Percentiles rank a stretch among this genome's conserved stretches.
These are phyloP conservation scores for Microplitis demolitor DNA, from an alignment of 1,140 invertebrate genomes.

Conservation along the genomic window DNA sequence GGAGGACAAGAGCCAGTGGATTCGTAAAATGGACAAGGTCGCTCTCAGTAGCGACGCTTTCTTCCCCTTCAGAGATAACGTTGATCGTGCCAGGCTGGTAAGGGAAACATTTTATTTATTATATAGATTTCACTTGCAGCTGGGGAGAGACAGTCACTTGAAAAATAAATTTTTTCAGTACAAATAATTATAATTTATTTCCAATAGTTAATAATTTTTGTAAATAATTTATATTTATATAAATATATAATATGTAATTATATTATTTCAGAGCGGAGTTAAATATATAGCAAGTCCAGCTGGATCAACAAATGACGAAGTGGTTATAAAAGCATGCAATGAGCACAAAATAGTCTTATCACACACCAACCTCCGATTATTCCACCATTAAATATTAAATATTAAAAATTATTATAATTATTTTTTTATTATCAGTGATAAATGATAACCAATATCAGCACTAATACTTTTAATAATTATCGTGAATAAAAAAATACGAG, in stretches of 20 bases:
- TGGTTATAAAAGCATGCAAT: slow-evolving; percentile 91
- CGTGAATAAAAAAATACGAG: too few species aligned
- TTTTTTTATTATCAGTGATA: neutral
- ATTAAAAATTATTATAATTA: neutral
- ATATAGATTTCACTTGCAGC: too few species aligned
- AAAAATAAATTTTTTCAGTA: too few species aligned
- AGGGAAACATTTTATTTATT: slow-evolving; percentile 36
- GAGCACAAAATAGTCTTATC: slow-evolving; percentile 87
- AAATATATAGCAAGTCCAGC: slow-evolving; percentile 90
- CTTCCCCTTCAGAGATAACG: slow-evolving; percentile 98
- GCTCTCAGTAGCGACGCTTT: slow-evolving; percentile 97
- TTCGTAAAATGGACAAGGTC: slow-evolving; percentile 80
- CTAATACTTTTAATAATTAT: too few species aligned
- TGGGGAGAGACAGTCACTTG: too few species aligned
- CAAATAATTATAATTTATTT: too few species aligned
- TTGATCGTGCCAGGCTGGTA: slow-evolving; percentile 91
- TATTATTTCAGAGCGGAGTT: slow-evolving; percentile 84
- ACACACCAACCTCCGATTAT: slow-evolving; percentile 91
- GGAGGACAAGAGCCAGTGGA: slow-evolving; percentile 80
- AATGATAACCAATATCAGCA: neutral
- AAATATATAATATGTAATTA: slow-evolving; percentile 30
- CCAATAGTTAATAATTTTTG: neutral
- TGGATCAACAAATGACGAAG: slow-evolving; percentile 91
- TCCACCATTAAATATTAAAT: slow-evolving; percentile 82
- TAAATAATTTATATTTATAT: neutral